These are phyloP conservation scores for Hexactinellida sp. DNA, from an alignment of 37 sponge, comb jelly and placozoan genomes.

Conservation along the genomic window DNA sequence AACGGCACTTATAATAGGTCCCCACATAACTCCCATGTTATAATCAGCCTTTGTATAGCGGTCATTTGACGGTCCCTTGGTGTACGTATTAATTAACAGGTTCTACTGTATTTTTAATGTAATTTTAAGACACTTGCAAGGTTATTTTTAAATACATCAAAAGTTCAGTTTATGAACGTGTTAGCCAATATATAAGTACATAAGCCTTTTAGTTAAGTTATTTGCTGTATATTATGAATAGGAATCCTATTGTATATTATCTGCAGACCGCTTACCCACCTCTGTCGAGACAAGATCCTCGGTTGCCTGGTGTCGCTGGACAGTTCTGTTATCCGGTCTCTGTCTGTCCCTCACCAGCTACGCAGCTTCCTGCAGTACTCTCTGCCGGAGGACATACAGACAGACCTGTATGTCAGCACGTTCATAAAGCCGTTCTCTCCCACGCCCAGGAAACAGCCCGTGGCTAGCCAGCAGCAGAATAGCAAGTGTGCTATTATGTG, in stretches of 20 bases:
- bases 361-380: not conserved
- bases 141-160: too few relatives aligned
- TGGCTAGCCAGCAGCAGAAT: not conserved
- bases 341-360: not conserved
- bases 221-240: too few relatives aligned
- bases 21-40: too few relatives aligned
- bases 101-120: not conserved
- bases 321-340: not conserved
- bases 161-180: too few relatives aligned
- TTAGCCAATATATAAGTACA: too few relatives aligned
- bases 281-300: constrained; percentile 8
- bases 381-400: not conserved
- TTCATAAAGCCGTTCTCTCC: not conserved
- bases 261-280: not conserved
- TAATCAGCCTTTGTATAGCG: too few relatives aligned
- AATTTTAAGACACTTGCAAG: not conserved
- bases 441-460: not conserved
- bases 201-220: not conserved
- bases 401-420: not conserved
- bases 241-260: too few relatives aligned
- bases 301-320: not conserved
- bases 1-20: too few relatives aligned
- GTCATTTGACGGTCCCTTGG: too few relatives aligned
- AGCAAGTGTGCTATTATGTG: not conserved
- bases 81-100: too few relatives aligned